Percentiles rank a stretch among this genome's conserved stretches.
Evolutionary conservation across 2,113 vertebrate species (phyloP).

Genomic region (Pygoscelis antarcticus): DNA sequence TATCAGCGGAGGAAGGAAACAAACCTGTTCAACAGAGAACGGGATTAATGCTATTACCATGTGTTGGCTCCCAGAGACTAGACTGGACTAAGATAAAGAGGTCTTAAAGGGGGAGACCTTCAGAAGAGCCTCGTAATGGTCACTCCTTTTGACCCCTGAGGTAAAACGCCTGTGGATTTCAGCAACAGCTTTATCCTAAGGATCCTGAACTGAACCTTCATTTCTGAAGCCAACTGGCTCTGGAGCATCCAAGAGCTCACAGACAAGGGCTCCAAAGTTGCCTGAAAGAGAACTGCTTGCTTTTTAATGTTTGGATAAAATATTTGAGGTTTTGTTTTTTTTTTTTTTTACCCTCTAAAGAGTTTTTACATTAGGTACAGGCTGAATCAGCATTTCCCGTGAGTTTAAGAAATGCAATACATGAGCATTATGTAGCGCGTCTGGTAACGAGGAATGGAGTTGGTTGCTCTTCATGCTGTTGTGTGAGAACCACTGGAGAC

Average conservation of each 20-base stretch:
- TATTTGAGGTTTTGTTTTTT: neutral
- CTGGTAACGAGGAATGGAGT: neutral
- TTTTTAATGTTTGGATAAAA: neutral
- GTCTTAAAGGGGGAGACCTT: neutral
- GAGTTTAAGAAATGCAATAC: neutral
- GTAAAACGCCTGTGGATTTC: neutral
- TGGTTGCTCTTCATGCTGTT: neutral
- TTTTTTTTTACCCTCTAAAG: neutral
- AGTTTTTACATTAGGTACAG: neutral
- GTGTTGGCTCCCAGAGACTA: neutral
- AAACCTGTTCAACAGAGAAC: neutral
- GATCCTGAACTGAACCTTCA: neutral
- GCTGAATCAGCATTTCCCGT: neutral
- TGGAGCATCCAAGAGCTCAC: fast-evolving
- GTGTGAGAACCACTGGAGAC: neutral
- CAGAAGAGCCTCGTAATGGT: neutral
- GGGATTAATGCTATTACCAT: neutral
- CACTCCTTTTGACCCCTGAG: neutral
- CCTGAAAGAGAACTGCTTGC: neutral
- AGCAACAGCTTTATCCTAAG: neutral
- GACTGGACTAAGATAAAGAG: neutral
- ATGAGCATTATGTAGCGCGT: fast-evolving
- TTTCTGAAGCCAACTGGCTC: neutral
- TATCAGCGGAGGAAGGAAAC: neutral
- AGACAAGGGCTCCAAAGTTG: neutral